Evolutionary conservation across 2,113 vertebrate species (phyloP).

Genomic region (Beaufortia kweichowensis): DNA sequence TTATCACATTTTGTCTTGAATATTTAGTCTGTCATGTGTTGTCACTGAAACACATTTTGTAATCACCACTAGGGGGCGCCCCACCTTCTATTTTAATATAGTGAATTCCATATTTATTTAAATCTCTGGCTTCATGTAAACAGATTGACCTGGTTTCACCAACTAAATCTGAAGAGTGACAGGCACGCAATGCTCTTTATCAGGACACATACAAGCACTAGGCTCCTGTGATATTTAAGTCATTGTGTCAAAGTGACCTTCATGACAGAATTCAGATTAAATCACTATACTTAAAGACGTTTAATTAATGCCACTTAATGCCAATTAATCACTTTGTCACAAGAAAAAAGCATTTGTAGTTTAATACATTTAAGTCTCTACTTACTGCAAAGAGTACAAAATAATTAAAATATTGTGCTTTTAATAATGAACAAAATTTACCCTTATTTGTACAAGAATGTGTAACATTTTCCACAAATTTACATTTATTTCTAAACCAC

Average conservation of each 20-base stretch:
- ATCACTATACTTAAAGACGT: not conserved
- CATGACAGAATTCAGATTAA: not conserved
- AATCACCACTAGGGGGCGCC: constrained; percentile 60
- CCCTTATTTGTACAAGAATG: too few species aligned
- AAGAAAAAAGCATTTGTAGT: too few species aligned
- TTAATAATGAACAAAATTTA: too few species aligned
- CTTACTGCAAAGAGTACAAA: too few species aligned
- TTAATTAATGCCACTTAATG: constrained; percentile 4
- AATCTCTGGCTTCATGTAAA: constrained; percentile 61
- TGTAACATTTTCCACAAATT: too few species aligned
- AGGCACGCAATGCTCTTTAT: constrained; percentile 42
- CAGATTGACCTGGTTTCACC: constrained; percentile 70
- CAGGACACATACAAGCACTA: not conserved
- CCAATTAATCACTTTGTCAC: too few species aligned
- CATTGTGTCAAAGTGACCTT: not conserved
- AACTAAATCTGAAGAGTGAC: constrained; percentile 42
- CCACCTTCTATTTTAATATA: not conserved
- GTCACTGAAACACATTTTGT: not conserved
- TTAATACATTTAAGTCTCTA: too few species aligned
- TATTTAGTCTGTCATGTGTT: not conserved
- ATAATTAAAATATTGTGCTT: too few species aligned
- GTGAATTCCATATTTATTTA: constrained; percentile 39
- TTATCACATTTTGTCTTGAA: not conserved
- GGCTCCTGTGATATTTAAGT: not conserved
- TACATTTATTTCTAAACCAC: too few species aligned